A percentile compares a stretch with the other conserved stretches of the same genome.
These are phyloP conservation scores for Penelope pileata DNA, from an alignment of 2,113 vertebrate genomes.

Conservation along the genomic window DNA sequence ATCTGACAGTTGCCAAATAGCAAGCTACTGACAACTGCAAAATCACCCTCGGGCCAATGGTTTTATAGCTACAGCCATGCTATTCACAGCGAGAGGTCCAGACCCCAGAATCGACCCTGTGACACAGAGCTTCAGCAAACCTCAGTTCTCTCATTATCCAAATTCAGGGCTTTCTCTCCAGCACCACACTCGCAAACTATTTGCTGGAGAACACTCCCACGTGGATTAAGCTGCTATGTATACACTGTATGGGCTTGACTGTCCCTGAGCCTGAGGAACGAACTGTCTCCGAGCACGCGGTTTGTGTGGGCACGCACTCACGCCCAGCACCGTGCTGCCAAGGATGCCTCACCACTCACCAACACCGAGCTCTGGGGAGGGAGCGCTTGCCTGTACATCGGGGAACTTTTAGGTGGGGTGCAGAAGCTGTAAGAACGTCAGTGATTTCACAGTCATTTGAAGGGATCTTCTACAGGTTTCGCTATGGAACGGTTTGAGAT, in stretches of 20 bases:
- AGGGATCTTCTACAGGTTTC: neutral
- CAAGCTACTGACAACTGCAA: neutral
- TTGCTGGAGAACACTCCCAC: conserved; percentile 26
- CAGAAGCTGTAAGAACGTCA: neutral
- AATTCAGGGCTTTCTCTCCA: neutral
- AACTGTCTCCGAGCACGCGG: neutral
- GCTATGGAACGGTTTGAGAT: neutral
- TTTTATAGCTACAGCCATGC: conserved; percentile 40
- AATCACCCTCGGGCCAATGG: neutral
- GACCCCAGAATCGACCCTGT: conserved; percentile 59
- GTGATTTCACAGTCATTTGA: neutral
- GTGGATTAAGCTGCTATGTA: neutral
- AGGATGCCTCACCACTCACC: neutral
- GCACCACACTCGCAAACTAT: neutral
- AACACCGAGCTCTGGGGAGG: neutral
- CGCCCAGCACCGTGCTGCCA: neutral
- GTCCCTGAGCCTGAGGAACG: neutral
- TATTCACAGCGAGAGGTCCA: conserved; percentile 60
- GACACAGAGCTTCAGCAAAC: conserved; percentile 45
- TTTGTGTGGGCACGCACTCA: neutral
- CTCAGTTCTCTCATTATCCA: conserved; percentile 39
- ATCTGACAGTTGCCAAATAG: neutral
- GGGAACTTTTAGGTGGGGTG: neutral
- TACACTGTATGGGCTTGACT: neutral
- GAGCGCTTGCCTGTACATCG: neutral